These are phyloP conservation scores for Steinernema feltiae DNA, from an alignment of 1,140 invertebrate species.

Conservation along the genomic window DNA sequence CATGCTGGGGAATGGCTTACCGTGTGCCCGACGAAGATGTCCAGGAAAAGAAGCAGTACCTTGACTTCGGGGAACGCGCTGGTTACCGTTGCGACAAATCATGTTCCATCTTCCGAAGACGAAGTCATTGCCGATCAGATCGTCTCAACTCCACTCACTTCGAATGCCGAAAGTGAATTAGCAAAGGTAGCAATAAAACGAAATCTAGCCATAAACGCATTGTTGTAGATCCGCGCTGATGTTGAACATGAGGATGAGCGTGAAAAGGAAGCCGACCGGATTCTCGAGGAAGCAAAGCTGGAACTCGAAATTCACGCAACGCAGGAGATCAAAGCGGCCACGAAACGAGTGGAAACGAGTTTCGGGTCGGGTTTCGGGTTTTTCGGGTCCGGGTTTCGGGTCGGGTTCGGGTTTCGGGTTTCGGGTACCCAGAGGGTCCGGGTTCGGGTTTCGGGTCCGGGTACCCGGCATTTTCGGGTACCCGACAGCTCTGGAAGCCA, in stretches of 20 bases:
- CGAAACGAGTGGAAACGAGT: neutral
- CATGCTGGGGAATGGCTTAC: slow-evolving; percentile 84
- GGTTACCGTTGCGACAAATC: slow-evolving; percentile 65
- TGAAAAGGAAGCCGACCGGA: neutral
- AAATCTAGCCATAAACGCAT: too few relatives aligned
- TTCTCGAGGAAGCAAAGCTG: neutral
- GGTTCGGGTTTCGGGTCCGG: too few relatives aligned
- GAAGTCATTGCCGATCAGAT: slow-evolving; percentile 46
- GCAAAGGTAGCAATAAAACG: too few relatives aligned
- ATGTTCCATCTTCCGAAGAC: slow-evolving; percentile 41
- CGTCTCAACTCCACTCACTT: slow-evolving; percentile 28
- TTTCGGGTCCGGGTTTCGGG: too few relatives aligned
- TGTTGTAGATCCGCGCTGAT: neutral
- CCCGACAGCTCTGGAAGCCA: too few relatives aligned
- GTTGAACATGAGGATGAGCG: neutral
- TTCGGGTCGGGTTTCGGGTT: too few relatives aligned
- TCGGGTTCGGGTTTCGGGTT: too few relatives aligned
- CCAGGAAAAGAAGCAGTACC: slow-evolving; percentile 69
- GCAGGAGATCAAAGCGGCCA: neutral
- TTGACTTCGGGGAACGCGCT: slow-evolving; percentile 82
- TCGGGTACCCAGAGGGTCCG: too few relatives aligned
- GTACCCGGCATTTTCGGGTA: too few relatives aligned
- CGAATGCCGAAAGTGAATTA: too few relatives aligned
- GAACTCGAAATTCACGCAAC: neutral
- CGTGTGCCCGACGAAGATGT: slow-evolving; percentile 70